Evolutionary conservation across 2,888 invertebrate species (phyloP).

Genomic region (Agapostemon virescens): DNA sequence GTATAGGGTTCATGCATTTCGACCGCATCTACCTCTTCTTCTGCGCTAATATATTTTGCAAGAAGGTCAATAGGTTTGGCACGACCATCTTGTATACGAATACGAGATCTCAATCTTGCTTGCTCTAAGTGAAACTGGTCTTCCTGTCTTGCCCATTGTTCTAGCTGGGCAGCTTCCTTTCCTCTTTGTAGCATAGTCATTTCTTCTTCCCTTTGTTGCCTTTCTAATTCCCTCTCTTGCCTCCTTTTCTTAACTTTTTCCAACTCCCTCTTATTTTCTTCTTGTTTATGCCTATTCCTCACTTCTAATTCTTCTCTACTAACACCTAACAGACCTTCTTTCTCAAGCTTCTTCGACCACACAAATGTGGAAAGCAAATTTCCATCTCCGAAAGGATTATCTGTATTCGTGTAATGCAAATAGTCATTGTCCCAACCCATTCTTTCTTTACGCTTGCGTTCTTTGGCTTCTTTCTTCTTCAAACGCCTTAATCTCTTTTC

Average conservation of each 20-base stretch:
- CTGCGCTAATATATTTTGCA: conserved; percentile 96
- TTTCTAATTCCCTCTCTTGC: conserved; percentile 92
- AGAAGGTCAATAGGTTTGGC: conserved; percentile 99
- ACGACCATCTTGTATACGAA: conserved; percentile 97
- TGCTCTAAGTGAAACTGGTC: conserved; percentile 99
- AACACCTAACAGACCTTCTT: conserved; percentile 92
- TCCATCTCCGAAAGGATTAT: conserved; percentile 99
- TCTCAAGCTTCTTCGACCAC: conserved; percentile 97
- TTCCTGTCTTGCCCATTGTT: conserved; percentile 97
- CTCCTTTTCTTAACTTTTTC: conserved; percentile 96
- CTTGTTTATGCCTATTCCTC: conserved; percentile 91
- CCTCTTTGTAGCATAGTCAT: conserved; percentile 92
- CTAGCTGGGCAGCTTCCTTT: conserved; percentile 94
- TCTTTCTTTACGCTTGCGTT: conserved; percentile 91
- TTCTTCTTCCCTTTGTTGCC: conserved; percentile 91
- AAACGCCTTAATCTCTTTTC: conserved; percentile 93
- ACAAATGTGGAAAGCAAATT: conserved; percentile 97
- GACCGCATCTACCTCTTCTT: conserved; percentile 93
- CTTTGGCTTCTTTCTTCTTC: conserved; percentile 95
- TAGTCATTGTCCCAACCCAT: conserved; percentile 99
- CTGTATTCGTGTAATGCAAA: conserved; percentile 97
- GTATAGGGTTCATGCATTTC: conserved; percentile 99
- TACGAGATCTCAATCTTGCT: conserved; percentile 94
- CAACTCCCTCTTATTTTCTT: conserved; percentile 94
- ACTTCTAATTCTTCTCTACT: conserved; percentile 90